Evolutionary conservation across 2,113 vertebrate species (phyloP).

Genomic region (Notothenia coriiceps): DNA sequence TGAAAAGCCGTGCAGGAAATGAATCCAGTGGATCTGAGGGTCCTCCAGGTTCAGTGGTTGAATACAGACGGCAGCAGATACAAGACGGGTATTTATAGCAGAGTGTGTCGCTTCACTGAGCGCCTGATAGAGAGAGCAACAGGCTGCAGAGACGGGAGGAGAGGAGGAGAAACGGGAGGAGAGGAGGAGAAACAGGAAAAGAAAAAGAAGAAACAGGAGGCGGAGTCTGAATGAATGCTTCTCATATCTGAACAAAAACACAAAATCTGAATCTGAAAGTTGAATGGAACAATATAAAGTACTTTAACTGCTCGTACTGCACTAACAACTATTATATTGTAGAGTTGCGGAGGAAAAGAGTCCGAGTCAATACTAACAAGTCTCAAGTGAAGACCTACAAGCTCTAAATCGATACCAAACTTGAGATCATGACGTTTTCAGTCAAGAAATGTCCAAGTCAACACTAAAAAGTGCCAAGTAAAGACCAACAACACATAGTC

Average conservation of each 20-base stretch:
- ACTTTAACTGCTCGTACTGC: background rate
- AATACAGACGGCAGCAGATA: constrained; percentile 8
- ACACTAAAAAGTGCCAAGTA: no score
- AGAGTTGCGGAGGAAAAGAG: background rate
- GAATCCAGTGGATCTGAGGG: background rate
- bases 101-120: constrained; percentile 49
- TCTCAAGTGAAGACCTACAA: no score
- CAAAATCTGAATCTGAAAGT: background rate
- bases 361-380: no score
- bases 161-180: background rate
- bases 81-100: constrained; percentile 57
- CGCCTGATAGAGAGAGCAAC: background rate
- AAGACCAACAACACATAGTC: no score
- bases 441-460: no score
- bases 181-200: background rate
- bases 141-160: constrained; percentile 42
- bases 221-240: background rate
- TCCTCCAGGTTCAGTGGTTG: background rate
- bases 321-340: background rate
- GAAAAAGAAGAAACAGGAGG: constrained; percentile 8
- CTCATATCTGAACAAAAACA: background rate
- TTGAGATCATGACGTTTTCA: no score
- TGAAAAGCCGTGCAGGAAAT: background rate
- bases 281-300: background rate
- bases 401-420: no score